Conservation (phyloP, 2,888 invertebrate genomes). For the Drosophila kokeensis region DNA sequence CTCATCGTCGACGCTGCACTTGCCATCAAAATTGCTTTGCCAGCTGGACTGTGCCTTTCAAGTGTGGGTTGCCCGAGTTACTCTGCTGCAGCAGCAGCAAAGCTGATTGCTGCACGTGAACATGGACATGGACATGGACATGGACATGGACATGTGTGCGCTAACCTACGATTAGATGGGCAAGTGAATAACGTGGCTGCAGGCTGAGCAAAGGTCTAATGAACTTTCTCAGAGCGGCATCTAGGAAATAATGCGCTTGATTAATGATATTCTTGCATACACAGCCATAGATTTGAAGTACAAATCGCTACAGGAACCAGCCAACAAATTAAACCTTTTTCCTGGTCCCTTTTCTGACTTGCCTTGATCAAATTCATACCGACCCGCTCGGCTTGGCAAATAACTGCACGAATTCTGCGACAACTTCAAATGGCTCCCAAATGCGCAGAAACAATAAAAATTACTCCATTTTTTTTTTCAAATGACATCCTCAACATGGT, state of each 20-base stretch:
- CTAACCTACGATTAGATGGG: slow-evolving; percentile 60
- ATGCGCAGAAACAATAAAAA: slow-evolving; percentile 66
- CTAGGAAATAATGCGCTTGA: slow-evolving; percentile 1
- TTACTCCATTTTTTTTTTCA: slow-evolving; percentile 32
- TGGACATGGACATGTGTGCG: slow-evolving; percentile 25
- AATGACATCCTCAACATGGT: slow-evolving; percentile 63
- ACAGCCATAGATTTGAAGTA: not conserved
- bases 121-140: slow-evolving; percentile 20
- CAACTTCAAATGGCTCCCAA: slow-evolving; percentile 45
- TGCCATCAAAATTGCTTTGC: slow-evolving; percentile 32
- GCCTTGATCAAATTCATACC: not conserved
- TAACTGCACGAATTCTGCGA: slow-evolving; percentile 46
- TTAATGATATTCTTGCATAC: not conserved
- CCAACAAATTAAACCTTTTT: not conserved
- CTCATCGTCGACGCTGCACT: slow-evolving; percentile 26
- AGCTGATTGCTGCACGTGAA: slow-evolving; percentile 41
- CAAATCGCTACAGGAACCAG: not conserved
- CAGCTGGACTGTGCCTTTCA: not conserved
- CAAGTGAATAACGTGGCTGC: slow-evolving; percentile 22
- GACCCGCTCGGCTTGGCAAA: slow-evolving; percentile 36
- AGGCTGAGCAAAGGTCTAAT: slow-evolving; percentile 40
- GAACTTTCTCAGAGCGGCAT: slow-evolving; percentile 6
- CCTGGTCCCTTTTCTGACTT: not conserved
- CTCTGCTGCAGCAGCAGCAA: not conserved
- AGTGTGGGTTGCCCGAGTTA: slow-evolving; percentile 36